Evolutionary conservation across 1,140 invertebrate genomes (phyloP).

Genomic region (Philopotamus ludificatus): DNA sequence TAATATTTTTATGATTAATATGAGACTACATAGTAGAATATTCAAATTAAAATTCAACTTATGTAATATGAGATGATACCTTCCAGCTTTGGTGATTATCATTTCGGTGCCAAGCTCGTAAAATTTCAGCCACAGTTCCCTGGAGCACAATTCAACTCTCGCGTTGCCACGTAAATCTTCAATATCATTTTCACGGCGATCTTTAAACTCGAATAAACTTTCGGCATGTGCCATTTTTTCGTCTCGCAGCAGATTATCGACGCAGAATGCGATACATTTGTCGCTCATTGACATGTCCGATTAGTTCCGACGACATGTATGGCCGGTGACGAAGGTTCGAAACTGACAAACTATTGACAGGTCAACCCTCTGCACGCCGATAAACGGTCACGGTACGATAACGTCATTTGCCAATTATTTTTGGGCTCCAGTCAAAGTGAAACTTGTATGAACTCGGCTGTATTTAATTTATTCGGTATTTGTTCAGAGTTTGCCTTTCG

Average conservation of each 20-base stretch:
- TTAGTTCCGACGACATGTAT: background rate
- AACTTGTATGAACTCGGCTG: too few species aligned
- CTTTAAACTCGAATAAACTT: slow-evolving; percentile 3
- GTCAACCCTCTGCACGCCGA: background rate
- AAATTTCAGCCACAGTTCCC: slow-evolving; percentile 24
- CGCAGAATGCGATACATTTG: background rate
- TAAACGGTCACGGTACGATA: background rate
- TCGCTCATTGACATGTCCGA: background rate
- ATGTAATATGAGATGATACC: too few species aligned
- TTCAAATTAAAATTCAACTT: background rate
- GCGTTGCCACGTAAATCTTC: background rate
- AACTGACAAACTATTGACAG: background rate
- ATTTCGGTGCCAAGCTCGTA: slow-evolving; percentile 24
- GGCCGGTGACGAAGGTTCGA: background rate
- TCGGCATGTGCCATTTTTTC: background rate
- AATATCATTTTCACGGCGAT: background rate
- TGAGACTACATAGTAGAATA: too few species aligned
- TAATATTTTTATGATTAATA: too few species aligned
- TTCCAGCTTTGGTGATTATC: slow-evolving; percentile 27
- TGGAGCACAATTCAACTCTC: slow-evolving; percentile 12
- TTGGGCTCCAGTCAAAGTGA: background rate
- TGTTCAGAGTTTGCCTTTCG: too few species aligned
- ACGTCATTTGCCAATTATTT: background rate
- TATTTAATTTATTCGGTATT: too few species aligned
- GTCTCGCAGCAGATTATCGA: background rate